Percentiles rank a stretch among this genome's conserved stretches.
These are phyloP conservation scores for Pedionomus torquatus DNA, from an alignment of 2,113 vertebrate genomes.

Conservation along the genomic window DNA sequence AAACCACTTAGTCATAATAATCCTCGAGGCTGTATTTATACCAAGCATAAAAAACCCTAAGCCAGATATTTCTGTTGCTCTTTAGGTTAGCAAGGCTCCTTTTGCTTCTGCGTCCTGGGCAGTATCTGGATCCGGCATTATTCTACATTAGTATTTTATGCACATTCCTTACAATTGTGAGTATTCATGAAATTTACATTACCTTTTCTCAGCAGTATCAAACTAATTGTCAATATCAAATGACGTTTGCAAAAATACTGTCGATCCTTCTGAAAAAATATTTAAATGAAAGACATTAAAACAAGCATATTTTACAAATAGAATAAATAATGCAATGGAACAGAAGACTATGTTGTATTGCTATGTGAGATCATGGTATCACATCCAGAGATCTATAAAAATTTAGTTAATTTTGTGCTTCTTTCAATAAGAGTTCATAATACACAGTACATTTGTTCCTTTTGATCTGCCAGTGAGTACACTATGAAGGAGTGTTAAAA, in stretches of 20 bases:
- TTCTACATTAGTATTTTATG: constrained; percentile 44
- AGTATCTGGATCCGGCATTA: neutral
- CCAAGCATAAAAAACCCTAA: neutral
- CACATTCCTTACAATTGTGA: constrained; percentile 40
- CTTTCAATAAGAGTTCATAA: constrained; percentile 16
- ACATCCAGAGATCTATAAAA: neutral
- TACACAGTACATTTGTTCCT: neutral
- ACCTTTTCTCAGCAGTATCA: constrained; percentile 42
- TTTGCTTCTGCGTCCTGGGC: constrained; percentile 8
- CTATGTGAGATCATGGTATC: neutral
- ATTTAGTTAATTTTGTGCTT: constrained; percentile 14
- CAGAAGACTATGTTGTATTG: constrained; percentile 5
- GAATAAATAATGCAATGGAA: constrained; percentile 41
- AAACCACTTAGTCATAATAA: neutral
- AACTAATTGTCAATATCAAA: constrained; percentile 39
- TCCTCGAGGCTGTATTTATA: neutral
- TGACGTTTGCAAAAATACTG: neutral
- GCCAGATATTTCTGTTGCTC: neutral
- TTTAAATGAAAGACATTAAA: constrained; percentile 17
- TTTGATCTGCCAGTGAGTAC: neutral
- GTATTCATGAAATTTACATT: constrained; percentile 47
- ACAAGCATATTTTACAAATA: neutral
- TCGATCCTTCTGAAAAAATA: neutral
- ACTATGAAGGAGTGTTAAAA: constrained; percentile 6
- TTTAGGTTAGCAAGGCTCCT: neutral